Evolutionary conservation across 2,888 invertebrate species (phyloP), one percentile per base, ranked within the genome.

Genomic region (Psylliodes chrysocephalus): DNA sequence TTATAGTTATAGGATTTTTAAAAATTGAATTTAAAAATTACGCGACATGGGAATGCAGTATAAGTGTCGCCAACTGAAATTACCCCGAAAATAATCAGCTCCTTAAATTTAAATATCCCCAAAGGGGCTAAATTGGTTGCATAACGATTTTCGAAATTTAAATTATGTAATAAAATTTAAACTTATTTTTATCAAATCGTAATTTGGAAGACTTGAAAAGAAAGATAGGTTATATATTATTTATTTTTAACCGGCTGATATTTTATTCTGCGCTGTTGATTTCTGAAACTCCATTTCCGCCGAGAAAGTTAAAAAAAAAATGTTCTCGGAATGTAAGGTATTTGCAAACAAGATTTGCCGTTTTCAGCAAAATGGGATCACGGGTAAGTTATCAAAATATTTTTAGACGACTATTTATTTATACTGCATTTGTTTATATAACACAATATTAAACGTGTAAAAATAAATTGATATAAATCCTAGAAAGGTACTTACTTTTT

Each of bases 401-500:
- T 22, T 22, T 22, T 22, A 22, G 22, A 22, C 2, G 22, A 22
- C 6, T 22, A 6, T 22, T 22, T 22, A 22, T 4, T 22, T 22
- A 22, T 6, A 22, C 22, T 4, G 22, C 6, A 22, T 22, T 22
- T 22, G 6, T 22, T 22, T 22, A 22, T 6, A 6, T 22, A 22
- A 22, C 22, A 6, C 22, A 6, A n/a, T 22, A 2, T 22, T 22
- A 22, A 22, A 22, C 22, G 22, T 22, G 22, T 22, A 6, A 35
- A 35, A 35, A 35, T 14, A 44, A 56, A 22, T 17, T n/a, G 12
- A 46, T 15, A 49, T 14, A 49, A 55, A 47, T 7, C 3, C 1
- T 8, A 51, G 46, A 62, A 53, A 63, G 60, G 12, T 67, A 72
- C 70, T 57, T 71, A 71, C 69, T 69, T 71, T 67, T 66, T 69